These are phyloP conservation scores for Odontophorus gujanensis DNA, from an alignment of 2,113 vertebrate genomes.

Conservation along the genomic window DNA sequence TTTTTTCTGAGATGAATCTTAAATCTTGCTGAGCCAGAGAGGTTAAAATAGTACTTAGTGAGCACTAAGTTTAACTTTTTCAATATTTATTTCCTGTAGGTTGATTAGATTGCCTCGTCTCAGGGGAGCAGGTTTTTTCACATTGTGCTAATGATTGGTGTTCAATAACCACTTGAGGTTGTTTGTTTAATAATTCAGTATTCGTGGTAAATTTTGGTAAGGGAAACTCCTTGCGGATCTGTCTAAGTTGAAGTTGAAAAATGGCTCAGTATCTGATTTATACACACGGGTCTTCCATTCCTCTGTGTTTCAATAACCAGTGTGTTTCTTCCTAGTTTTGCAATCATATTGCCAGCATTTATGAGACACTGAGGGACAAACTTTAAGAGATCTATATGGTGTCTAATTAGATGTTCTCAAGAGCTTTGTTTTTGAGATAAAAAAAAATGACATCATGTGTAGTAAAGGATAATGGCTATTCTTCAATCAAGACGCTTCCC, in stretches of 20 bases:
- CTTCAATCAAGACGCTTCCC: background rate
- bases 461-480: conserved; percentile 18
- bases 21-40: conserved; percentile 14
- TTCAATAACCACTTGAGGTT: conserved; percentile 35
- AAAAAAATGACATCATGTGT: background rate
- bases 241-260: background rate
- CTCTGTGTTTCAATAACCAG: background rate
- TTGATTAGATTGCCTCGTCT: conserved; percentile 44
- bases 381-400: background rate
- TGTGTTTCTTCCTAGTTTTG: background rate
- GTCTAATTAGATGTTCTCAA: background rate
- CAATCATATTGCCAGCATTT: background rate
- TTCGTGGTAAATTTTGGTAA: background rate
- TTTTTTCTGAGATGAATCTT: conserved; percentile 18
- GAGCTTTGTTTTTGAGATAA: background rate
- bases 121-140: background rate
- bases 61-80: conserved; percentile 32
- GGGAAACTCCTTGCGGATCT: background rate
- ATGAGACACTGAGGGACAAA: background rate
- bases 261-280: background rate
- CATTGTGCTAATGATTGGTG: background rate
- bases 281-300: background rate
- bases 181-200: conserved; percentile 47
- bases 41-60: conserved; percentile 10
- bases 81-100: conserved; percentile 25